Conservation (phyloP, 1,140 invertebrate genomes). For the Hypsibius dujardini region DNA sequence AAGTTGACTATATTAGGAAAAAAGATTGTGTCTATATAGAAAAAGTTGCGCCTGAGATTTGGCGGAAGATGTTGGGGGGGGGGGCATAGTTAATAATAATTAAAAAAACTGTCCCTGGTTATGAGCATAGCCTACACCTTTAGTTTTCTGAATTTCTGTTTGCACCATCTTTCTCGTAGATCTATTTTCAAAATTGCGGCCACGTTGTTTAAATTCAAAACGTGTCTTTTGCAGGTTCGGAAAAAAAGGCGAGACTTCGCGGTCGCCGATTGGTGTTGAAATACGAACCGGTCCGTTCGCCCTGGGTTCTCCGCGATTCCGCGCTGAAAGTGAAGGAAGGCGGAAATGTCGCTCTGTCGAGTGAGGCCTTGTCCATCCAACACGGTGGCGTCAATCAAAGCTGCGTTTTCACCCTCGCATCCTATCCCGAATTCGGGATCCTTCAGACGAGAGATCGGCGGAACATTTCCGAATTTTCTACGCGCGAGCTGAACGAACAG, state of each 20-base stretch:
- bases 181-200: too few species aligned
- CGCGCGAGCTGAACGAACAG: not conserved
- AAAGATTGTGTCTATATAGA: too few species aligned
- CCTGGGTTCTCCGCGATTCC: not conserved
- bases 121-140: too few species aligned
- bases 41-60: too few species aligned
- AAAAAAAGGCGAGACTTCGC: not conserved
- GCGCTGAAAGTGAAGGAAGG: not conserved
- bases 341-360: not conserved
- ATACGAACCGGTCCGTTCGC: conserved; percentile 5
- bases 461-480: conserved; percentile 3
- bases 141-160: too few species aligned
- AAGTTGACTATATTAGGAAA: too few species aligned
- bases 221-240: too few species aligned
- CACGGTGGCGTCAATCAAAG: not conserved
- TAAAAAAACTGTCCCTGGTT: too few species aligned
- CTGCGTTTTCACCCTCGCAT: not conserved
- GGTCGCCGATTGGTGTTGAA: not conserved
- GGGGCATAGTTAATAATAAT: too few species aligned
- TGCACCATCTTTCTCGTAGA: too few species aligned
- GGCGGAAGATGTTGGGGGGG: too few species aligned
- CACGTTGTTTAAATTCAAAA: too few species aligned
- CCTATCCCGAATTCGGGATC: not conserved
- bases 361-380: not conserved
- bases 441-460: conserved; percentile 3